Base-by-base conservation (phyloP, 2,888 invertebrate genomes). In the Ophion obscuratus region DNA sequence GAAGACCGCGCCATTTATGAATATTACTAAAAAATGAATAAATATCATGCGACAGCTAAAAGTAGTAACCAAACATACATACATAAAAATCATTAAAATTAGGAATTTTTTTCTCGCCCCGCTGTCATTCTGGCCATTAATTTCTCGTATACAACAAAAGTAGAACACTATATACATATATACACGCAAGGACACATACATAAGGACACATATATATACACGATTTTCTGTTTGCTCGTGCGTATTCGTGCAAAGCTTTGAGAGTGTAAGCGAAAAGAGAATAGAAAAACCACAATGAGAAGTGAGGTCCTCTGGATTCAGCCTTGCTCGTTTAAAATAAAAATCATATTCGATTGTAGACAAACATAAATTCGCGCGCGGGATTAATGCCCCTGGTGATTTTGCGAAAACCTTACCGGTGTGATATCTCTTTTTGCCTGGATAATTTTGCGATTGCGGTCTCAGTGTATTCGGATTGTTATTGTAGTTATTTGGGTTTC, bases 371-470 rank as follows among this genome's bases (percentile, higher is more conserved):
- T 31, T 20, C 20, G 24, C 31, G 57, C 27, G 36, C 31, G 31
- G 59, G 31, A 31, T n/a, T n/a, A 27, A 31, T 11, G 27, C 10
- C 40, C 17, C 24, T 44, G 47, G 24, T 31, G 61, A 61, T 31
- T 47, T 59, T 67, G 64, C 20, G 24, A 80, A 31, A 17, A 81
- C 83, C 81, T 84, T 90, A 93, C 93, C 92, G 86, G 91, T 89
- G 62, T 91, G 89, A 87, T 92, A 92, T 86, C 93, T 91, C 87
- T 92, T 91, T 88, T 92, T 94, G 81, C 92, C 92, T 82, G 93
- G 93, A 85, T 92, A 91, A 89, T 91, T 93, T 90, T 93, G 94
- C 74, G 89, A 80, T 77, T 89, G 90, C 14, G 90, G 88, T 87
- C 91, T 91, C 59, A 91, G 81, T 53, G 88, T 82, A 74, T 85